These are phyloP conservation scores for Chrysolina americana DNA, from an alignment of 2,888 invertebrate species.

Conservation along the genomic window DNA sequence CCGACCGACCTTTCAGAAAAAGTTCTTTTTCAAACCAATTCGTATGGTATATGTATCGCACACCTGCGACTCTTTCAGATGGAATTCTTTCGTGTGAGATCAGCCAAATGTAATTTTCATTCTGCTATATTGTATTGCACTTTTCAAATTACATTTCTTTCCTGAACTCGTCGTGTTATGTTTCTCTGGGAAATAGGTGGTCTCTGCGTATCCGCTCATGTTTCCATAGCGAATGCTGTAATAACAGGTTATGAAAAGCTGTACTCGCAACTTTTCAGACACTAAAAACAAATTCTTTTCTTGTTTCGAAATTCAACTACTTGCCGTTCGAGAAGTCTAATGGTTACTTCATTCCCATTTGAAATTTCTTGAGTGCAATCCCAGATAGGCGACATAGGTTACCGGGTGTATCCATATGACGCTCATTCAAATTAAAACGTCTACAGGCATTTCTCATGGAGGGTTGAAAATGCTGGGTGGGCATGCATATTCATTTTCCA, in stretches of 20 bases:
- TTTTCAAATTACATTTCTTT: constrained; percentile 44
- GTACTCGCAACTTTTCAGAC: neutral
- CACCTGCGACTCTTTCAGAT: constrained; percentile 41
- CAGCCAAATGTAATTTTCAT: constrained; percentile 39
- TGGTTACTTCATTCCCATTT: neutral
- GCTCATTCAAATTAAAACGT: no score
- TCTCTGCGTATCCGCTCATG: constrained; percentile 28
- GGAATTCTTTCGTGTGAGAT: constrained; percentile 32
- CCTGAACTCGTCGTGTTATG: constrained; percentile 32
- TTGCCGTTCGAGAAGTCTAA: neutral
- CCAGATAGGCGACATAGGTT: neutral
- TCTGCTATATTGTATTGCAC: constrained; percentile 39
- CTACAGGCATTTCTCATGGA: no score
- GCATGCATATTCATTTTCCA: no score
- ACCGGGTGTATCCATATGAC: no score
- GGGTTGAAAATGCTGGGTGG: no score
- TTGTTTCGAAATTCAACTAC: neutral
- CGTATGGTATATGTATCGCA: constrained; percentile 28
- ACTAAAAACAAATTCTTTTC: neutral
- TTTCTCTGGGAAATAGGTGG: constrained; percentile 26
- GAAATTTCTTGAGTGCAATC: neutral
- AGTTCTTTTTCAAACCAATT: neutral
- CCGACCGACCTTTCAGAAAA: neutral
- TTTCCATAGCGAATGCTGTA: constrained; percentile 6
- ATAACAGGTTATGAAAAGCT: constrained; percentile 1